Conservation (phyloP, 2,797 vertebrate genomes). For the Pagetopsis macropterus region DNA sequence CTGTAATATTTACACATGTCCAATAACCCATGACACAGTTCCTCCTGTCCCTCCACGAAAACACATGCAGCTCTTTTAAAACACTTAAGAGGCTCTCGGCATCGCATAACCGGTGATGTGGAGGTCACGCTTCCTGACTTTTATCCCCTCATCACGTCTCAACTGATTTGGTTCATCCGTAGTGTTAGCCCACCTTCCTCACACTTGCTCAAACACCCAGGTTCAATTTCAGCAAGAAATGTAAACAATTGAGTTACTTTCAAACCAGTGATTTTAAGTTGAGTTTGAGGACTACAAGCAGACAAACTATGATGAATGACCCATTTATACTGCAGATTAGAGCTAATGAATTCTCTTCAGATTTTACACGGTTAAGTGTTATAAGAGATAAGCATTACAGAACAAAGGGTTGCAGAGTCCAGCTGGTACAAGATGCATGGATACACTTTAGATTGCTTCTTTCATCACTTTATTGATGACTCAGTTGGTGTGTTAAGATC, state of each 20-base stretch:
- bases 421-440: background rate
- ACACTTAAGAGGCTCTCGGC: slow-evolving; percentile 39
- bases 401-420: background rate
- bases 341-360: slow-evolving; percentile 2
- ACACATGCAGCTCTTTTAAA: slow-evolving; percentile 52
- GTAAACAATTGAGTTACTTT: slow-evolving; percentile 36
- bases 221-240: slow-evolving; percentile 1
- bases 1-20: slow-evolving; percentile 48
- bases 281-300: background rate
- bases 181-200: slow-evolving; percentile 24
- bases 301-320: background rate
- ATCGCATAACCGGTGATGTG: slow-evolving; percentile 45
- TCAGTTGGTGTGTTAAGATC: background rate
- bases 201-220: slow-evolving; percentile 18
- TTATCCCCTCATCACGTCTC: slow-evolving; percentile 15
- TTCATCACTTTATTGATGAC: background rate
- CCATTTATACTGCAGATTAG: slow-evolving; percentile 1
- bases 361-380: background rate
- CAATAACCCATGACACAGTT: slow-evolving; percentile 35
- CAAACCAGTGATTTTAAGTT: background rate
- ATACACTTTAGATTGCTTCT: background rate
- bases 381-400: background rate
- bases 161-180: slow-evolving; percentile 23
- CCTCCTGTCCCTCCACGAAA: slow-evolving; percentile 13
- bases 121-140: slow-evolving; percentile 58